These are phyloP conservation scores for Corythornis cristatus DNA, from an alignment of 2,113 vertebrate species.

Conservation along the genomic window DNA sequence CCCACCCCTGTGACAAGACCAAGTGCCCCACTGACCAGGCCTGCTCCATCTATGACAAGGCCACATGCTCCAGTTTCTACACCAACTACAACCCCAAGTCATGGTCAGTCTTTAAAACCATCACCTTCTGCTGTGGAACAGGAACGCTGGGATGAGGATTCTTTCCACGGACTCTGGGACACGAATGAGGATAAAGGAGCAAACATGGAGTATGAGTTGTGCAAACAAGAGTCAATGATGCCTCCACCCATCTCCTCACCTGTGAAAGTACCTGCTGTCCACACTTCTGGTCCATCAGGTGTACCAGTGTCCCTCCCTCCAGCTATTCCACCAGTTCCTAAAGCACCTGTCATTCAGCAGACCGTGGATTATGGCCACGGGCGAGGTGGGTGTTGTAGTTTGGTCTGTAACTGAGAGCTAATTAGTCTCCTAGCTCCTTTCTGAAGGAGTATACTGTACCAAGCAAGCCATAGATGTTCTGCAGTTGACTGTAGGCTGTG, in stretches of 20 bases:
- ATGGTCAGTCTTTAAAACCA: slow-evolving; percentile 73
- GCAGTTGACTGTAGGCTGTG: background rate
- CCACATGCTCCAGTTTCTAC: slow-evolving; percentile 71
- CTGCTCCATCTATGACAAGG: slow-evolving; percentile 71
- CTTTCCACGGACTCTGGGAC: slow-evolving; percentile 87
- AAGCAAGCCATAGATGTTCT: background rate
- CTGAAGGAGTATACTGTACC: background rate
- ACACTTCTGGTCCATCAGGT: slow-evolving; percentile 67
- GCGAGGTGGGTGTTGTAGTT: slow-evolving; percentile 78
- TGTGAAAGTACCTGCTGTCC: slow-evolving; percentile 66
- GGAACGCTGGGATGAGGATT: slow-evolving; percentile 84
- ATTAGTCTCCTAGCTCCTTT: background rate
- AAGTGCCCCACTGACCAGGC: slow-evolving; percentile 72
- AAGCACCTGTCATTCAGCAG: slow-evolving; percentile 85
- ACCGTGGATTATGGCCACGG: slow-evolving; percentile 93
- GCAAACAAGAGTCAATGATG: slow-evolving; percentile 68
- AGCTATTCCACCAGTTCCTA: slow-evolving; percentile 75
- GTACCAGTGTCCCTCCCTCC: slow-evolving; percentile 64
- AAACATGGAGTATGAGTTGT: slow-evolving; percentile 71
- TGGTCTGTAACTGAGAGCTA: background rate
- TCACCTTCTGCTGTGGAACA: slow-evolving; percentile 72
- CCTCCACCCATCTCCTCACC: slow-evolving; percentile 47
- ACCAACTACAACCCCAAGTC: slow-evolving; percentile 63
- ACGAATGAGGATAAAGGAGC: slow-evolving; percentile 81
- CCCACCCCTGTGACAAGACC: slow-evolving; percentile 75